Percentiles rank a stretch among this genome's conserved stretches.
Conservation (phyloP, 2,113 vertebrate genomes). For the Hystrix cristata region DNA sequence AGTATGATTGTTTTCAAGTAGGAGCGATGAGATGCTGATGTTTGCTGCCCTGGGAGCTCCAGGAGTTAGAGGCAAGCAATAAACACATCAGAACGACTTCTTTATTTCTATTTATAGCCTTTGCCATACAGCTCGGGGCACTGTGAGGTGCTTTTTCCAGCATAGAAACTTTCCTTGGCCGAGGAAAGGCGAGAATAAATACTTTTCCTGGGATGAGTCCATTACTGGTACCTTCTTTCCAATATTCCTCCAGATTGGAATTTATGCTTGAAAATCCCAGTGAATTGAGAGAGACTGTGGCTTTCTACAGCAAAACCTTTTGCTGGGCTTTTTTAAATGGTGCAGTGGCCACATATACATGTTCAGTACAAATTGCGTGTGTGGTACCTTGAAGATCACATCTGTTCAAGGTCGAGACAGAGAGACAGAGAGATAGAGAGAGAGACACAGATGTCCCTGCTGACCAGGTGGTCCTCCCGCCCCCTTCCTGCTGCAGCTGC, state of each 20-base stretch:
- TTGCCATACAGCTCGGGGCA: conserved; percentile 73
- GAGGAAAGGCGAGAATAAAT: conserved; percentile 84
- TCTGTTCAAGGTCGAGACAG: background rate
- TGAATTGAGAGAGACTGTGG: background rate
- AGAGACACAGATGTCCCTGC: too few relatives aligned
- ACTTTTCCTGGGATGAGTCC: conserved; percentile 87
- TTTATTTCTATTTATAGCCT: conserved; percentile 87
- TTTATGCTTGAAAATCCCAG: conserved; percentile 73
- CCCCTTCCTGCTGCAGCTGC: background rate
- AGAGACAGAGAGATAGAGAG: background rate
- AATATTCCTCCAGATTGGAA: conserved; percentile 81
- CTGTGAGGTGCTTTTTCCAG: conserved; percentile 88
- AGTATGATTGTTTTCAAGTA: background rate
- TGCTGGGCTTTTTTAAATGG: background rate
- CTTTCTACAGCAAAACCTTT: background rate
- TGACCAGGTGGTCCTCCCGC: background rate
- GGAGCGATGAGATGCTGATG: background rate
- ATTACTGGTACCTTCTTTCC: conserved; percentile 84
- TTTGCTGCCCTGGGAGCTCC: conserved; percentile 47
- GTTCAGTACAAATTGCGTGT: background rate
- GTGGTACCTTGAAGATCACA: accelerated
- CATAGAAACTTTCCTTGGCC: conserved; percentile 88
- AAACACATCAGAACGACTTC: conserved; percentile 81
- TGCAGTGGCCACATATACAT: background rate
- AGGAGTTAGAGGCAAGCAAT: conserved; percentile 80